phyloP scores from a whole-genome alignment of 1,140 invertebrate genomes.

The Caenorhabditis briggsae region DNA sequence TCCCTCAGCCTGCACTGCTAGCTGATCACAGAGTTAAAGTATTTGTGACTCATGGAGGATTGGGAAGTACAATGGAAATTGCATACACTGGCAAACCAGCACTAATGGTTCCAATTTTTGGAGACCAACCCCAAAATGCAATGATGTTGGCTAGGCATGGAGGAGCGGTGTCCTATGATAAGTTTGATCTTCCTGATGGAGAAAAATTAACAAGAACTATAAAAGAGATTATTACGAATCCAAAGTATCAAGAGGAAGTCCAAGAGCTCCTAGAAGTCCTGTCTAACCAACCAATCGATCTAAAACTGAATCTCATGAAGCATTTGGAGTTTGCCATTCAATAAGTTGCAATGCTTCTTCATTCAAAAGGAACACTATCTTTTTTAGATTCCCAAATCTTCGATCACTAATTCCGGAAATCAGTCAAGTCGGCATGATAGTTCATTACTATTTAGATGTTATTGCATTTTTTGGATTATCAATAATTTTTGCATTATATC shows the following conservation, averaged over 20 bases:
- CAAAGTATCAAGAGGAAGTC: neutral
- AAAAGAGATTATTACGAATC: neutral
- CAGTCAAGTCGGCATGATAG: neutral
- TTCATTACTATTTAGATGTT: constrained; percentile 24
- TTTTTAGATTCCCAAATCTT: neutral
- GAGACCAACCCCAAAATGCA: constrained; percentile 1
- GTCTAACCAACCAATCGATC: constrained; percentile 11
- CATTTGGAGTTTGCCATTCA: constrained; percentile 8
- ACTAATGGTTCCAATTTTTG: constrained; percentile 57
- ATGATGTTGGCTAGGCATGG: constrained; percentile 33
- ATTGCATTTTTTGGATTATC: neutral
- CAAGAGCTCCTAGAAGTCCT: neutral
- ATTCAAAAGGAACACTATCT: too few species aligned
- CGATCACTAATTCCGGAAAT: constrained; percentile 15
- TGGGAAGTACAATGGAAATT: constrained; percentile 68
- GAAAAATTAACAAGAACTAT: neutral
- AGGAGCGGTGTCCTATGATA: constrained; percentile 5
- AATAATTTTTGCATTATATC: too few species aligned
- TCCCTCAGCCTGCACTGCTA: constrained; percentile 56
- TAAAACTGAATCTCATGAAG: constrained; percentile 20
- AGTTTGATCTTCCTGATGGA: neutral
- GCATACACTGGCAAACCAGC: constrained; percentile 68
- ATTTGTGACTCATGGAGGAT: constrained; percentile 72
- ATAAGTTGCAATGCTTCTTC: too few species aligned
- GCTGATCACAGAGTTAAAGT: constrained; percentile 66